These are phyloP conservation scores for Scrobipalpa costella DNA, from an alignment of 2,888 invertebrate genomes.

Conservation along the genomic window DNA sequence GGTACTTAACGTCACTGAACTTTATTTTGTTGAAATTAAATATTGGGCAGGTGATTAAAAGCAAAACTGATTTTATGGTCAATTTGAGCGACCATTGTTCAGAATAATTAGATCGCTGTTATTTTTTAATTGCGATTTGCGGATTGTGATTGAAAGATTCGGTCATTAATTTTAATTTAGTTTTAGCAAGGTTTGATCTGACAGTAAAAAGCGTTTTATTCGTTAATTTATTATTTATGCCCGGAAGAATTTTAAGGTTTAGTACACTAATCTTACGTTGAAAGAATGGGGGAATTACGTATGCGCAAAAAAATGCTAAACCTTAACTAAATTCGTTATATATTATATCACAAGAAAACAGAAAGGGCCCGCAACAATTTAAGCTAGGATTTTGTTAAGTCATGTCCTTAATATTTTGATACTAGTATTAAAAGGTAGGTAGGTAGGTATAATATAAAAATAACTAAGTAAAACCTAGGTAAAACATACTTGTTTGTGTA, in stretches of 20 bases:
- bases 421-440: too few species aligned
- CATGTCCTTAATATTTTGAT: too few species aligned
- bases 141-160: constrained; percentile 11
- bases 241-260: not conserved
- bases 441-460: too few species aligned
- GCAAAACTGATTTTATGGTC: constrained; percentile 15
- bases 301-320: too few species aligned
- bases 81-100: constrained; percentile 8
- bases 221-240: not conserved
- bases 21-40: constrained; percentile 13
- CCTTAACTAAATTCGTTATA: too few species aligned
- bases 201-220: not conserved
- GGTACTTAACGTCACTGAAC: constrained; percentile 8
- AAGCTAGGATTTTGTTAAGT: too few species aligned
- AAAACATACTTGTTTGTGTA: too few species aligned
- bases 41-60: constrained; percentile 9
- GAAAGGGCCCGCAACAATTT: too few species aligned
- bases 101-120: constrained; percentile 12
- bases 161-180: constrained; percentile 2
- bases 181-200: not conserved
- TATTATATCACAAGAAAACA: too few species aligned
- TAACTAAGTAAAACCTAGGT: too few species aligned
- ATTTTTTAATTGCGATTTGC: not conserved
- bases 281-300: too few species aligned
- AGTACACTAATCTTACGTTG: not conserved